Base-by-base conservation (phyloP, 2,888 invertebrate genomes). In the Stictocephala bisonia region DNA sequence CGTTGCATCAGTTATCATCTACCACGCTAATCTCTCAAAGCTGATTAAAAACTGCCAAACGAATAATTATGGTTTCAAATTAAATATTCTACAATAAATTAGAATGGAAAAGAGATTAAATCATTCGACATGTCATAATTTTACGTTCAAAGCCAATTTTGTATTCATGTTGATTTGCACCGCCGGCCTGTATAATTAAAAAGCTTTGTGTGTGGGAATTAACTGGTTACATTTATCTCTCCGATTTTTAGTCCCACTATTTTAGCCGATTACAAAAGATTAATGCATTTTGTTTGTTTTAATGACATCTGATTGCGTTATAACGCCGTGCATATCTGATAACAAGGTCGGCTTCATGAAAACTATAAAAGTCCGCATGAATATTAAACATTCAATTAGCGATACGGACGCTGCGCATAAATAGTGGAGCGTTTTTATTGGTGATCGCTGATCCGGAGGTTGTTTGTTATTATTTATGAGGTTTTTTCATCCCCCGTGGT, bases 41-140 rank as follows among this genome's bases (percentile, higher is more conserved):
- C 72, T 72, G 51, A 72, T 72, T 67, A 72, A 72, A 72, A 72
- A 72, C 67, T 27, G 51, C 56, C 67, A 27, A 50, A 72, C 67
- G 67, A 72, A 56, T 67, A 44, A 72, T 72, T 53, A 67, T 35
- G 72, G 53, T 72, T 67, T 53, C 26, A 44, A 72, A 72, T 72
- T 72, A 72, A 66, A 67, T 67, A 72, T 72, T 72, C 67, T 56
- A 53, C 44, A 67, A 72, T 72, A 64, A 68, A 72, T 72, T 68
- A 72, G 35, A 69, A 40, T 22, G 18, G 53, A 6, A 69, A 69
- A 69, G 51, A 29, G 53, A 58, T 58, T 31, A 58, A 58, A 18
- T 58, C 31, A 31, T 68, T 68, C 40, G 35, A 22, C 40, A 40
- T 64, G 41, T 64, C 64, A 64, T 64, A 64, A 64, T 64, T 64